A percentile compares a stretch with the other conserved stretches of the same genome.
Evolutionary conservation across 2,797 vertebrate species (phyloP).

Genomic region (Pantherophis alleghaniensis): DNA sequence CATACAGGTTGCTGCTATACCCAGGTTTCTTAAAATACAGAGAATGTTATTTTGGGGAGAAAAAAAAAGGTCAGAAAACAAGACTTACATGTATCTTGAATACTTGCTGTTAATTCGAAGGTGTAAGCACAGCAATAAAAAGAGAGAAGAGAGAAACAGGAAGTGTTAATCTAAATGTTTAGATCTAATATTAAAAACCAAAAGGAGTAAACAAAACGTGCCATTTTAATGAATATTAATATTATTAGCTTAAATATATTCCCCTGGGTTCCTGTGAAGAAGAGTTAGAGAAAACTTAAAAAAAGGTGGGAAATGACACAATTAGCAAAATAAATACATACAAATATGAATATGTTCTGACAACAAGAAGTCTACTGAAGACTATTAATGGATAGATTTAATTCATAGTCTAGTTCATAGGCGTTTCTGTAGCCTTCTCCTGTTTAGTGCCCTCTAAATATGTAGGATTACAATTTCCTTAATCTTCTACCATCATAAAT

Average conservation of each 20-base stretch:
- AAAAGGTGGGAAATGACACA: neutral
- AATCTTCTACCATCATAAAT: neutral
- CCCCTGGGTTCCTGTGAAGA: neutral
- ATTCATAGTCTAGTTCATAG: neutral
- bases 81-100: conserved; percentile 93
- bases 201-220: neutral
- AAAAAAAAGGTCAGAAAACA: neutral
- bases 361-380: neutral
- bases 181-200: conserved; percentile 12
- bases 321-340: neutral
- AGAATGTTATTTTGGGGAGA: rapidly evolving
- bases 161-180: conserved; percentile 52
- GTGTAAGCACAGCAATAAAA: conserved; percentile 63
- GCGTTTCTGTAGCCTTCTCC: neutral
- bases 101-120: conserved; percentile 92
- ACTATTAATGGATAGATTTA: neutral
- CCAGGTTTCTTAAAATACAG: neutral
- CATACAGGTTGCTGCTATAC: rapidly evolving
- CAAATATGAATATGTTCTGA: neutral
- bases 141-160: conserved; percentile 56
- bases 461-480: neutral
- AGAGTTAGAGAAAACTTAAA: neutral
- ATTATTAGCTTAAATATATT: neutral
- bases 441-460: neutral
- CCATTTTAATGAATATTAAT: neutral